These are phyloP conservation scores for Connochaetes taurinus DNA, from an alignment of 2,113 vertebrate genomes.

Conservation along the genomic window DNA sequence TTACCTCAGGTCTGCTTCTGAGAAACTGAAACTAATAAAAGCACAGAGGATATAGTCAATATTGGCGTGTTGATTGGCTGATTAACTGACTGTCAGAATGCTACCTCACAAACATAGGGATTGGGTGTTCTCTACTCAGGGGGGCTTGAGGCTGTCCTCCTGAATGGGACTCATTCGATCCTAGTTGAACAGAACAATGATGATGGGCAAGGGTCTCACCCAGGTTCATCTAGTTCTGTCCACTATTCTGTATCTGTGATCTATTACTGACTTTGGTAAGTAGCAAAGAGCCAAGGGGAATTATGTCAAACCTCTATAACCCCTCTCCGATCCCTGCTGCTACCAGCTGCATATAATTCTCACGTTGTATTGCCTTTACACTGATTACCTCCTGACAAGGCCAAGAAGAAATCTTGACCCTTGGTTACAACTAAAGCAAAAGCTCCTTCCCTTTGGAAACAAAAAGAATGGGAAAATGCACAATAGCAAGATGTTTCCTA, in stretches of 20 bases:
- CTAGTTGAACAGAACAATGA: neutral
- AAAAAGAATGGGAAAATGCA: conserved; percentile 67
- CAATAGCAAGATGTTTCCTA: conserved; percentile 56
- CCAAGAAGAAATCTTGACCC: conserved; percentile 44
- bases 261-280: conserved; percentile 3
- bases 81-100: neutral
- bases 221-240: neutral
- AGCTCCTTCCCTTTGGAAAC: neutral
- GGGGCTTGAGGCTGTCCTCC: neutral
- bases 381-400: conserved; percentile 56
- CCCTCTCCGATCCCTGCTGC: neutral
- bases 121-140: neutral
- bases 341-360: conserved; percentile 10
- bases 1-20: neutral
- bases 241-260: conserved; percentile 9
- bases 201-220: neutral
- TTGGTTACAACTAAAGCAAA: conserved; percentile 29
- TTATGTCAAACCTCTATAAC: neutral
- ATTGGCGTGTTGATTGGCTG: neutral
- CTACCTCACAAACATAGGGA: neutral
- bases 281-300: neutral
- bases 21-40: neutral
- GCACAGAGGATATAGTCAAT: neutral
- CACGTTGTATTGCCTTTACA: conserved; percentile 44
- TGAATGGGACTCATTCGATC: neutral